phyloP scores from a whole-genome alignment of 2,888 invertebrate genomes.

The Drosophila mulleri region DNA sequence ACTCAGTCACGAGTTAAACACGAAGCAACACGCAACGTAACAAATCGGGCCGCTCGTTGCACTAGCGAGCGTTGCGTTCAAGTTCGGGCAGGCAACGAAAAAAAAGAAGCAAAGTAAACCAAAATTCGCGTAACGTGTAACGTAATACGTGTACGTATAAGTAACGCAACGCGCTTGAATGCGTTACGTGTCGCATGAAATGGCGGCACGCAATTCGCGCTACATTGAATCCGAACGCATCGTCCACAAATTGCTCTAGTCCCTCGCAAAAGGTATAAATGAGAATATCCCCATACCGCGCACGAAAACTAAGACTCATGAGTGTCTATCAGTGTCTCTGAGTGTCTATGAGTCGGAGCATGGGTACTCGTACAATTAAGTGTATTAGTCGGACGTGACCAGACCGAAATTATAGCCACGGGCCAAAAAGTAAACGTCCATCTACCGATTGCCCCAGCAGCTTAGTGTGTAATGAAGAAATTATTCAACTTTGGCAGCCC shows the following conservation, averaged over 20 bases:
- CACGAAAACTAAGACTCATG: slow-evolving; percentile 4
- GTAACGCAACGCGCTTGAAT: slow-evolving; percentile 60
- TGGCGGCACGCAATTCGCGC: slow-evolving; percentile 81
- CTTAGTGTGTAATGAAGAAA: slow-evolving; percentile 78
- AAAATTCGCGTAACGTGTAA: slow-evolving; percentile 9
- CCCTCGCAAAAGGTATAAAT: slow-evolving; percentile 55
- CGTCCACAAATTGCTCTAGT: slow-evolving; percentile 71
- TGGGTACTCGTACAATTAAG: slow-evolving; percentile 66
- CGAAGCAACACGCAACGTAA: slow-evolving; percentile 11
- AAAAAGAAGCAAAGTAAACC: background rate
- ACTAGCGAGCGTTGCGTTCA: slow-evolving; percentile 17
- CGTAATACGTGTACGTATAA: slow-evolving; percentile 12
- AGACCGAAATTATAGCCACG: slow-evolving; percentile 69
- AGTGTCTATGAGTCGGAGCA: slow-evolving; percentile 9
- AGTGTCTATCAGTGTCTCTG: slow-evolving; percentile 3
- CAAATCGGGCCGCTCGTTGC: slow-evolving; percentile 28
- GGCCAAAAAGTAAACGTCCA: slow-evolving; percentile 49
- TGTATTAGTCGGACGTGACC: slow-evolving; percentile 79
- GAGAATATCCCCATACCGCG: slow-evolving; percentile 1
- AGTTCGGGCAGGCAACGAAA: background rate
- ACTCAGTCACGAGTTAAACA: slow-evolving; percentile 11
- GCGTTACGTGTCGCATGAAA: slow-evolving; percentile 75
- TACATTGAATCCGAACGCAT: slow-evolving; percentile 74
- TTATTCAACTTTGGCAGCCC: slow-evolving; percentile 58
- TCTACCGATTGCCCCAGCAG: slow-evolving; percentile 63